phyloP scores from a whole-genome alignment of 2,797 vertebrate species.

The Echeneis naucrates region DNA sequence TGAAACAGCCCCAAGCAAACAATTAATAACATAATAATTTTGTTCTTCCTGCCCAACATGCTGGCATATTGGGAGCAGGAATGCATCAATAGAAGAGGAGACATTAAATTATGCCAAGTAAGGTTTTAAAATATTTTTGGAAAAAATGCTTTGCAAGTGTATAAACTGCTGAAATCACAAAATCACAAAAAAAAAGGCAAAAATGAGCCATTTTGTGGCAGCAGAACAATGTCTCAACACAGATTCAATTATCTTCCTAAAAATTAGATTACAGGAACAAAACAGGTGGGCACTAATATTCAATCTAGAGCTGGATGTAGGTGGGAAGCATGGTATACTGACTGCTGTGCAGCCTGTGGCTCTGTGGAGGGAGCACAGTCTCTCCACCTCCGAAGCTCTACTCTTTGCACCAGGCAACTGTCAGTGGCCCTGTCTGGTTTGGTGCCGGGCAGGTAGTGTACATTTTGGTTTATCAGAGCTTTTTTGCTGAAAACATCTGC shows the following conservation, averaged over 20 bases:
- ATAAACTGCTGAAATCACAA: too few relatives aligned
- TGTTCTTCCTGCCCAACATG: background rate
- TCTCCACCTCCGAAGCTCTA: too few relatives aligned
- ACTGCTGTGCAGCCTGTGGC: too few relatives aligned
- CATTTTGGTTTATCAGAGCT: background rate
- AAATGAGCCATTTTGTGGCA: background rate
- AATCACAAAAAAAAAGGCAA: too few relatives aligned
- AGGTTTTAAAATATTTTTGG: background rate
- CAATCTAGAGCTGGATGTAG: too few relatives aligned
- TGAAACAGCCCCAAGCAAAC: background rate
- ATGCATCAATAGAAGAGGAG: background rate
- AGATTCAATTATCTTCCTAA: too few relatives aligned
- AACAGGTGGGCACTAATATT: too few relatives aligned
- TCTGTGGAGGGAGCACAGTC: too few relatives aligned
- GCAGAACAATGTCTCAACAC: background rate
- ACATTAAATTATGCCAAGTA: background rate
- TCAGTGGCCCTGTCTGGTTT: background rate
- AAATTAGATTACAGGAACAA: too few relatives aligned
- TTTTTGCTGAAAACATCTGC: slow-evolving; percentile 13
- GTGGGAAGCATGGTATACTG: too few relatives aligned
- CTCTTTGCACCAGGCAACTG: background rate
- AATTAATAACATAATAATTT: background rate
- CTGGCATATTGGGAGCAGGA: background rate
- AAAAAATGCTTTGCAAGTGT: too few relatives aligned
- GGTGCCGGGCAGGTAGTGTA: background rate